phyloP scores from a whole-genome alignment of 2,797 vertebrate species.

The Hipposideros larvatus region DNA sequence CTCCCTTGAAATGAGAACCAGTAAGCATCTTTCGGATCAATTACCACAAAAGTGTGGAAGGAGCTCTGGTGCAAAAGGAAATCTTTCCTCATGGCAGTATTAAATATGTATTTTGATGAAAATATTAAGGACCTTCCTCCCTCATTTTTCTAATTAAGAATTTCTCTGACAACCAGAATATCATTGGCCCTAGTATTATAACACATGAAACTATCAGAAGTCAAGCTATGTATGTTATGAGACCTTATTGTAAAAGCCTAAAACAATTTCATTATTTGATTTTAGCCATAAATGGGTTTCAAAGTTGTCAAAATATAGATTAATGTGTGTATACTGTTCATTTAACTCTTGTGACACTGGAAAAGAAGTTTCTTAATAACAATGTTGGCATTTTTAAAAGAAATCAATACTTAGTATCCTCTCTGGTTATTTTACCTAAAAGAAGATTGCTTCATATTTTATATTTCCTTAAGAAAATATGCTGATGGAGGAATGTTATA shows the following conservation, averaged over 20 bases:
- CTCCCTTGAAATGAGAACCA: constrained; percentile 8
- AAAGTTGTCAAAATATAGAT: constrained; percentile 12
- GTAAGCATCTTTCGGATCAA: background rate
- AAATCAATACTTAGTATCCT: constrained; percentile 6
- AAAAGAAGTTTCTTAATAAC: background rate
- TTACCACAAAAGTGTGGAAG: background rate
- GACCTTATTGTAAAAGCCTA: background rate
- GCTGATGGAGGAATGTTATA: background rate
- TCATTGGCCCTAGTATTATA: background rate
- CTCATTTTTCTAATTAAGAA: constrained; percentile 20
- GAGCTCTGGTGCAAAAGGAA: background rate
- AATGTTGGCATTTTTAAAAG: constrained; percentile 42
- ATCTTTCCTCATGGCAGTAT: background rate
- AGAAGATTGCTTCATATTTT: constrained; percentile 45
- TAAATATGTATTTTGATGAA: constrained; percentile 19
- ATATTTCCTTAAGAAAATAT: constrained; percentile 39
- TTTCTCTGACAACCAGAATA: constrained; percentile 41
- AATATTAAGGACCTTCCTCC: background rate
- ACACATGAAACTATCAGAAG: background rate
- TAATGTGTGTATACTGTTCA: background rate
- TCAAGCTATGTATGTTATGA: background rate
- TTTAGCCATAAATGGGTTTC: background rate
- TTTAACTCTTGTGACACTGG: background rate
- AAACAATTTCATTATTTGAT: background rate
- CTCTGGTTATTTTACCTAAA: constrained; percentile 48